phyloP scores from a whole-genome alignment of 1,140 invertebrate genomes.

The Ostrea denselamellosa region DNA sequence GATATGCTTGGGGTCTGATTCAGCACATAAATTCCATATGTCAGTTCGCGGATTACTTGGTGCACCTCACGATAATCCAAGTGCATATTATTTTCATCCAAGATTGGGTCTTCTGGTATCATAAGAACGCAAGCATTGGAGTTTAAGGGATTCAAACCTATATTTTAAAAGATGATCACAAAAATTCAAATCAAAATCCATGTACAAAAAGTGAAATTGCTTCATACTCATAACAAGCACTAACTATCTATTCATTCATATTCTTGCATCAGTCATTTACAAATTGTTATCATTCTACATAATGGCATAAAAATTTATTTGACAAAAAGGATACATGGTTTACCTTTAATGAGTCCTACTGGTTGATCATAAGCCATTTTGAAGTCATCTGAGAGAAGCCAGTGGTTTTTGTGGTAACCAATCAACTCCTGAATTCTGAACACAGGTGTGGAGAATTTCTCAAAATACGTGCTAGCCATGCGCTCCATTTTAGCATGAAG shows the following conservation, averaged over 20 bases:
- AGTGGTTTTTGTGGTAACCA: constrained; percentile 45
- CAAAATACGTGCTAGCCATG: constrained; percentile 44
- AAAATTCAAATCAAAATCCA: not conserved
- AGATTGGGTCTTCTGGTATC: constrained; percentile 56
- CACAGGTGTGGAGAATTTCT: constrained; percentile 36
- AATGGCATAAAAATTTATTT: too few relatives aligned
- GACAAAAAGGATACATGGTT: not conserved
- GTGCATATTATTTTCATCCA: constrained; percentile 53
- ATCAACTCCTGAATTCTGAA: constrained; percentile 46
- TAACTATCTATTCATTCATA: not conserved
- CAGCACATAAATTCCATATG: constrained; percentile 76
- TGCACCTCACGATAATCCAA: constrained; percentile 75
- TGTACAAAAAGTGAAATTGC: not conserved
- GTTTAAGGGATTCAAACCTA: constrained; percentile 64
- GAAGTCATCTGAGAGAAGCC: constrained; percentile 42
- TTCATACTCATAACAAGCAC: not conserved
- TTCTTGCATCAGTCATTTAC: not conserved
- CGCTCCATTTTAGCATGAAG: constrained; percentile 38
- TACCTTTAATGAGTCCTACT: constrained; percentile 26
- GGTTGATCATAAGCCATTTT: constrained; percentile 44
- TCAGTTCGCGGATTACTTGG: constrained; percentile 78
- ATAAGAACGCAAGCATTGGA: constrained; percentile 63
- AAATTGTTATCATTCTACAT: too few relatives aligned
- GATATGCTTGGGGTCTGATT: constrained; percentile 76
- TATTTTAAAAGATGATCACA: not conserved